Evolutionary conservation across 2,797 vertebrate genomes (phyloP).

Genomic region (Chromis chromis): DNA sequence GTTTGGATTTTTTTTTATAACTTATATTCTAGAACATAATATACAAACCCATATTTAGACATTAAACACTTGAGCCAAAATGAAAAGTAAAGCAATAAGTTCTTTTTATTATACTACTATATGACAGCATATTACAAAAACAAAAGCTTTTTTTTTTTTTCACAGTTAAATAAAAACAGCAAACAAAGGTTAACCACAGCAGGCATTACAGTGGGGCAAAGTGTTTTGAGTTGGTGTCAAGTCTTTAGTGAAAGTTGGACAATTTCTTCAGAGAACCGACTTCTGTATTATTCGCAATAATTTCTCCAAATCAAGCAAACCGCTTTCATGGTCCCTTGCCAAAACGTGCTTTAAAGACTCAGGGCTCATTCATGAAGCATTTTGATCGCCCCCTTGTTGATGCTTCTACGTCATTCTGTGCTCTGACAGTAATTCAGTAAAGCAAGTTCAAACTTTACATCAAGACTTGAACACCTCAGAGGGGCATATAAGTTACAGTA

Average conservation of each 20-base stretch:
- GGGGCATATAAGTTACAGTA: conserved; percentile 34
- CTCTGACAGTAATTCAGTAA: conserved; percentile 16
- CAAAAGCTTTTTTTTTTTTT: conserved; percentile 67
- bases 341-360: conserved; percentile 55
- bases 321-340: conserved; percentile 65
- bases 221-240: conserved; percentile 28
- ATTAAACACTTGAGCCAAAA: conserved; percentile 13
- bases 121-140: conserved; percentile 78
- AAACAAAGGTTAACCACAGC: conserved; percentile 70
- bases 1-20: too few species aligned
- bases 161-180: conserved; percentile 83
- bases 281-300: neutral
- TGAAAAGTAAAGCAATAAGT: conserved; percentile 74
- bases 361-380: conserved; percentile 68
- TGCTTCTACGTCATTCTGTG: conserved; percentile 15
- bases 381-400: conserved; percentile 1
- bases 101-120: conserved; percentile 77
- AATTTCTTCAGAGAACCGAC: conserved; percentile 4
- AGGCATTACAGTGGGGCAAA: conserved; percentile 49
- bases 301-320: conserved; percentile 32
- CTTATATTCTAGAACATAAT: too few species aligned
- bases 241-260: conserved; percentile 22
- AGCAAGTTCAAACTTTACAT: conserved; percentile 9
- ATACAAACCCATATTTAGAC: neutral
- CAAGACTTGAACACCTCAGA: conserved; percentile 12